A percentile compares a stretch with the other conserved stretches of the same genome.
Conservation (phyloP, 2,888 invertebrate species). For the Perizoma flavofasciatum region DNA sequence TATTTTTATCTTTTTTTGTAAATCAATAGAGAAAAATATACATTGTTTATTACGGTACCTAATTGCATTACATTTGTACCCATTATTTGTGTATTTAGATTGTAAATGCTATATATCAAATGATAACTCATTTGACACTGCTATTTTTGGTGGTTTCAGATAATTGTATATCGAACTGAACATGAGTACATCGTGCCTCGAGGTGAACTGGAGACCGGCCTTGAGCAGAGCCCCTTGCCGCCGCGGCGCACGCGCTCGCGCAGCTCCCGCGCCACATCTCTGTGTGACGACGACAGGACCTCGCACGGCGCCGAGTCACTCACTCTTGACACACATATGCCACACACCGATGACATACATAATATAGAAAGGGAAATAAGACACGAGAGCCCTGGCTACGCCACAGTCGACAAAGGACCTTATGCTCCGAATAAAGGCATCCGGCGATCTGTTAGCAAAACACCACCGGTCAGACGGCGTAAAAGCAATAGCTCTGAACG, state of each 20-base stretch:
- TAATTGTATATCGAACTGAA: slow-evolving; percentile 86
- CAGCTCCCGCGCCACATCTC: slow-evolving; percentile 80
- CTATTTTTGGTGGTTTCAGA: slow-evolving; percentile 64
- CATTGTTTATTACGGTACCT: too few relatives aligned
- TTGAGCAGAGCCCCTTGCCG: slow-evolving; percentile 79
- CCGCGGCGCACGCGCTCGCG: slow-evolving; percentile 84
- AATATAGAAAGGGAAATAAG: slow-evolving; percentile 65
- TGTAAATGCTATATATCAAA: too few relatives aligned
- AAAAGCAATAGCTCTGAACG: slow-evolving; percentile 81
- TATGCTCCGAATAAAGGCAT: slow-evolving; percentile 85
- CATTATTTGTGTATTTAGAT: too few relatives aligned
- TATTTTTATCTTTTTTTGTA: slow-evolving; percentile 8
- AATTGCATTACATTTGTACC: too few relatives aligned
- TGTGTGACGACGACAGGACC: slow-evolving; percentile 88
- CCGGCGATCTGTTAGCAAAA: slow-evolving; percentile 81
- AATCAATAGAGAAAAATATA: not conserved
- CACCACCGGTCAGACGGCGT: slow-evolving; percentile 72
- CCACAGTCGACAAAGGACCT: slow-evolving; percentile 89
- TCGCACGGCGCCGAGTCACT: slow-evolving; percentile 89
- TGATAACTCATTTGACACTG: not conserved
- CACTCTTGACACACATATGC: slow-evolving; percentile 75
- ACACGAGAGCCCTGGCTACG: slow-evolving; percentile 86
- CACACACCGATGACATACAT: slow-evolving; percentile 59
- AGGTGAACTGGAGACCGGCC: slow-evolving; percentile 58
- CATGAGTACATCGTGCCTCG: slow-evolving; percentile 87